Evolutionary conservation across 2,113 vertebrate species (phyloP).

Genomic region (Galeopterus variegatus): DNA sequence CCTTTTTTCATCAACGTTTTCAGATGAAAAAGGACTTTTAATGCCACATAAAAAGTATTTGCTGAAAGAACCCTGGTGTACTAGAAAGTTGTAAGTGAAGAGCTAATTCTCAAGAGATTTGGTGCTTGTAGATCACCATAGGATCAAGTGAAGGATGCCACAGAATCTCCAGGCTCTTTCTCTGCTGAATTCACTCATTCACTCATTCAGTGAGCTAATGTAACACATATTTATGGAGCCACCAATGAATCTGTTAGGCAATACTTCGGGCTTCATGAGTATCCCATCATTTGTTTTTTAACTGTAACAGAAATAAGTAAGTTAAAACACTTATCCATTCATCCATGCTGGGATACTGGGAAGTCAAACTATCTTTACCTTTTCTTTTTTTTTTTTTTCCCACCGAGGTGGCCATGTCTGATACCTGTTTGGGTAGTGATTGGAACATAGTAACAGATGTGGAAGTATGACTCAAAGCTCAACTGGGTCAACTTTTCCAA

Average conservation of each 20-base stretch:
- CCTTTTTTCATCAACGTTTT: neutral
- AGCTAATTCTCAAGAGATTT: neutral
- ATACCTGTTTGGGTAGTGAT: neutral
- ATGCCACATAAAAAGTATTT: neutral
- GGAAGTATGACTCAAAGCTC: constrained; percentile 40
- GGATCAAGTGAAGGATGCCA: neutral
- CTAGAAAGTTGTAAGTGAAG: neutral
- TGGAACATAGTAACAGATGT: constrained; percentile 16
- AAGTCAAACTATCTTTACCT: neutral
- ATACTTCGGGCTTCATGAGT: neutral
- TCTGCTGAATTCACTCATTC: neutral
- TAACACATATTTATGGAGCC: neutral
- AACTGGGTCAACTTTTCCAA: constrained; percentile 17
- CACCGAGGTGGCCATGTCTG: neutral
- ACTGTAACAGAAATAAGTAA: constrained; percentile 61
- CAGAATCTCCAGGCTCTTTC: neutral
- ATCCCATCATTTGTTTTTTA: neutral
- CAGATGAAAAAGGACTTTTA: neutral
- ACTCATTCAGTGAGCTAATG: neutral
- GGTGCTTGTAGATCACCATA: neutral
- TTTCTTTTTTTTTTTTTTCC: neutral
- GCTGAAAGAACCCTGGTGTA: neutral
- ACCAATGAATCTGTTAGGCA: neutral
- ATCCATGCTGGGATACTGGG: neutral
- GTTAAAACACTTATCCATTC: neutral